These are phyloP conservation scores for Oreochromis aureus DNA, from an alignment of 2,113 vertebrate genomes.

Conservation along the genomic window DNA sequence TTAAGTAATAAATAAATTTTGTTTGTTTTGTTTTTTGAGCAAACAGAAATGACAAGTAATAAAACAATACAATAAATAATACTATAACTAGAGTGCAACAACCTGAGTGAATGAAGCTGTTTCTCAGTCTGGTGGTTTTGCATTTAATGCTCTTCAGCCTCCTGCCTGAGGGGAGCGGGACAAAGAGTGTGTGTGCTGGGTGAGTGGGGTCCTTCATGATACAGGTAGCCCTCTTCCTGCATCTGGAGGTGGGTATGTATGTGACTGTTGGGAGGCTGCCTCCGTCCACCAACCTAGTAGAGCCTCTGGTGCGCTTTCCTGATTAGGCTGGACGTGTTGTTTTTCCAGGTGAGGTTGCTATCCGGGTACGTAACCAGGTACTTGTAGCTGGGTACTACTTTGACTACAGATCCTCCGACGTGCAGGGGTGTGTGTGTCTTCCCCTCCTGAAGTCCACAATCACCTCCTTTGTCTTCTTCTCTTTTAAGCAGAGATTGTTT, in stretches of 20 bases:
- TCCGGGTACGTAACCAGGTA: rapidly evolving
- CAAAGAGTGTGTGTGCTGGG: background rate
- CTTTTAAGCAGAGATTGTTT: rapidly evolving
- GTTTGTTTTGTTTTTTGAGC: too few species aligned
- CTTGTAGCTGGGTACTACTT: rapidly evolving
- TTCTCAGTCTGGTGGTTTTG: background rate
- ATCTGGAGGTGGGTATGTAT: background rate
- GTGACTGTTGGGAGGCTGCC: rapidly evolving
- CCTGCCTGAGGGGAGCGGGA: background rate
- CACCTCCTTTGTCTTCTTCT: rapidly evolving
- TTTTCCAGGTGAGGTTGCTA: background rate
- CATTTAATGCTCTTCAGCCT: background rate
- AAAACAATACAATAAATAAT: too few species aligned
- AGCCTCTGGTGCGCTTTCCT: background rate
- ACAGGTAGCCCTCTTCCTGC: rapidly evolving
- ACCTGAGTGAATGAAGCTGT: background rate
- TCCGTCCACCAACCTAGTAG: rapidly evolving
- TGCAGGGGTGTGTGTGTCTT: rapidly evolving
- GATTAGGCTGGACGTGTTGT: background rate
- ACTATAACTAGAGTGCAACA: background rate
- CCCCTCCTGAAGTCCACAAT: background rate
- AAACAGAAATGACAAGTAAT: too few species aligned
- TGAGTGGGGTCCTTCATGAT: background rate
- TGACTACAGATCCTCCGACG: rapidly evolving
- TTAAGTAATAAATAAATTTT: too few species aligned